Evolutionary conservation across 1,140 invertebrate species (phyloP).

Genomic region (Nomia melanderi): DNA sequence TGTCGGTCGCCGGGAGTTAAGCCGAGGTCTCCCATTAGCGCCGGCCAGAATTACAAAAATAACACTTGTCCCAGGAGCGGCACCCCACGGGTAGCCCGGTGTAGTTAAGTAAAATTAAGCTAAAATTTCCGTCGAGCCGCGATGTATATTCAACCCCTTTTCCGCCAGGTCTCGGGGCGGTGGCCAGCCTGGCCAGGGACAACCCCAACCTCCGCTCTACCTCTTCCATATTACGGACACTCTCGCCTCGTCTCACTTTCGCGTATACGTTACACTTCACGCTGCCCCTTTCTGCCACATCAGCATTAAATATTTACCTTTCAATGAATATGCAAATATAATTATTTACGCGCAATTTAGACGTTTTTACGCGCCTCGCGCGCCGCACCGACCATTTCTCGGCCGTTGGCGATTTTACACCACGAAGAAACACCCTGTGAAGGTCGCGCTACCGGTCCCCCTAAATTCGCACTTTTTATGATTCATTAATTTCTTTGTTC

Average conservation of each 20-base stretch:
- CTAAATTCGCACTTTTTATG: constrained; percentile 3
- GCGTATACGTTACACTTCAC: constrained; percentile 76
- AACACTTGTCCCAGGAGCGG: constrained; percentile 69
- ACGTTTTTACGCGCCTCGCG: constrained; percentile 76
- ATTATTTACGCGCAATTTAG: constrained; percentile 81
- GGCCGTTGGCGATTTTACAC: constrained; percentile 15
- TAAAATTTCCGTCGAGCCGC: constrained; percentile 70
- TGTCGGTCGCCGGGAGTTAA: constrained; percentile 63
- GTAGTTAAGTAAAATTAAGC: constrained; percentile 77
- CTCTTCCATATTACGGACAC: constrained; percentile 57
- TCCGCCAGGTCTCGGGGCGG: constrained; percentile 60
- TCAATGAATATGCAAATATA: constrained; percentile 82
- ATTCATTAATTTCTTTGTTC: constrained; percentile 28
- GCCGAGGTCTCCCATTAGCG: constrained; percentile 69
- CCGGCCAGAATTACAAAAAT: constrained; percentile 74
- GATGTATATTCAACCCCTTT: constrained; percentile 72
- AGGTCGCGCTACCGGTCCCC: constrained; percentile 10
- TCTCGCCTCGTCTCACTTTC: background rate
- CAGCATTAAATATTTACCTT: constrained; percentile 81
- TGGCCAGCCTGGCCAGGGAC: constrained; percentile 62
- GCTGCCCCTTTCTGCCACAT: constrained; percentile 64
- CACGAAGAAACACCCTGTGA: constrained; percentile 24
- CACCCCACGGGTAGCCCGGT: constrained; percentile 52
- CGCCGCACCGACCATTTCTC: constrained; percentile 44
- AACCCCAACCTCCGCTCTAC: constrained; percentile 52